These are phyloP conservation scores for Thalassarche chlororhynchos DNA, from an alignment of 2,113 vertebrate genomes.

Conservation along the genomic window DNA sequence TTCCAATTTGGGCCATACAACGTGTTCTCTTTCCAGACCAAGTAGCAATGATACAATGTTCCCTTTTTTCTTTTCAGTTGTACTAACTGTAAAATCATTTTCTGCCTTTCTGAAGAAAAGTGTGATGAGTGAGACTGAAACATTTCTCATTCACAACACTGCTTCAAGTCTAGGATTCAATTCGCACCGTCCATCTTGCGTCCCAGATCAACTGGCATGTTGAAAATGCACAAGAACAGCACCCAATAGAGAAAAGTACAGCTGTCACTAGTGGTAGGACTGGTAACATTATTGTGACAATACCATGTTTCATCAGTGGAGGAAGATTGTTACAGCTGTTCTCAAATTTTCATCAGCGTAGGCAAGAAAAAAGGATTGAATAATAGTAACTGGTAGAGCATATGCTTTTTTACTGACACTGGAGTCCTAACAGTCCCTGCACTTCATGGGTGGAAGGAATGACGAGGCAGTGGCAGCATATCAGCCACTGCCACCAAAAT, in stretches of 20 bases:
- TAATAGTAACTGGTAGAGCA: background rate
- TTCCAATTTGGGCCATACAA: background rate
- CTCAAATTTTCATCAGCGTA: background rate
- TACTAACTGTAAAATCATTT: background rate
- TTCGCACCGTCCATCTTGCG: background rate
- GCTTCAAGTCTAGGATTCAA: background rate
- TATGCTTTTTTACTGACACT: background rate
- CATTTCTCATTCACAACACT: background rate
- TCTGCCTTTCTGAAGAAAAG: background rate
- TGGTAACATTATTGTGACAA: background rate
- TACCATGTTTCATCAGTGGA: background rate
- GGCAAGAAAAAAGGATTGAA: background rate
- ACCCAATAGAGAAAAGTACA: background rate
- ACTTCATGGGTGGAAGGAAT: background rate
- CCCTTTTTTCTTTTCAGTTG: background rate
- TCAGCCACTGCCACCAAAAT: background rate
- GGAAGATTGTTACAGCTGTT: background rate
- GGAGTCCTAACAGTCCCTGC: background rate
- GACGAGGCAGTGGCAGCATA: rapidly evolving
- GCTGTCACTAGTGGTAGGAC: background rate
- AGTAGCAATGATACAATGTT: background rate
- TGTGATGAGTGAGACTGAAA: background rate
- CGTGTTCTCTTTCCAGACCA: background rate
- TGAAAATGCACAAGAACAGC: background rate
- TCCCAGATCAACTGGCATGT: background rate